phyloP scores from a whole-genome alignment of 2,113 vertebrate species.

The Hemicordylus capensis region DNA sequence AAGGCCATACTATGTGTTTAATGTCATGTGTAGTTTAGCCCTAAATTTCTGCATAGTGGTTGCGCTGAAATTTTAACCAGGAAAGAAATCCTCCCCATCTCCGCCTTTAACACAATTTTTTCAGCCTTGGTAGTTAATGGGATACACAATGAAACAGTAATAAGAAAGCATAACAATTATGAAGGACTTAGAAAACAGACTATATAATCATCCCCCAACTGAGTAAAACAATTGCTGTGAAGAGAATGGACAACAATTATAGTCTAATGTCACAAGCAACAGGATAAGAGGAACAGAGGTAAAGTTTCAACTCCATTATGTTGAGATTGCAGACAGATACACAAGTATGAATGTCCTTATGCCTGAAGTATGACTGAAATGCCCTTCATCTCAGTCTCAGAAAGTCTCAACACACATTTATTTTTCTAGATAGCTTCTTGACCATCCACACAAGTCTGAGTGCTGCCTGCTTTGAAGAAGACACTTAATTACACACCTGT shows the following conservation, averaged over 20 bases:
- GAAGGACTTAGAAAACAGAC: background rate
- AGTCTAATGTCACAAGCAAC: background rate
- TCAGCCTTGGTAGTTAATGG: background rate
- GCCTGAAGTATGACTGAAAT: slow-evolving; percentile 13
- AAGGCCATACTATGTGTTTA: no score
- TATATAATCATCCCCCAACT: background rate
- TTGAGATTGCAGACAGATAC: background rate
- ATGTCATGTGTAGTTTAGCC: no score
- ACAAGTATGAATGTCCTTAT: background rate
- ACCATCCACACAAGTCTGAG: slow-evolving; percentile 7
- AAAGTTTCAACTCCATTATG: background rate
- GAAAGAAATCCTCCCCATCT: background rate
- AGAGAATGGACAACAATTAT: background rate
- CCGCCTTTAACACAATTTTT: background rate
- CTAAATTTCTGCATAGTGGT: background rate
- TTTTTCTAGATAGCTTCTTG: slow-evolving; percentile 7
- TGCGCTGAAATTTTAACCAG: background rate
- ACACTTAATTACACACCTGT: slow-evolving; percentile 40
- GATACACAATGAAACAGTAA: background rate
- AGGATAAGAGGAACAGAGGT: background rate
- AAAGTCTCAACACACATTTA: slow-evolving; percentile 6
- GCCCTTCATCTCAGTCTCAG: slow-evolving; percentile 1
- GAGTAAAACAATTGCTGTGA: background rate
- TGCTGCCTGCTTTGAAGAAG: slow-evolving; percentile 22
- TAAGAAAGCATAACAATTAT: background rate